A percentile compares a stretch with the other conserved stretches of the same genome.
These are phyloP conservation scores for Mesorhabditis spiculigera DNA, from an alignment of 2,888 invertebrate genomes.

Conservation along the genomic window DNA sequence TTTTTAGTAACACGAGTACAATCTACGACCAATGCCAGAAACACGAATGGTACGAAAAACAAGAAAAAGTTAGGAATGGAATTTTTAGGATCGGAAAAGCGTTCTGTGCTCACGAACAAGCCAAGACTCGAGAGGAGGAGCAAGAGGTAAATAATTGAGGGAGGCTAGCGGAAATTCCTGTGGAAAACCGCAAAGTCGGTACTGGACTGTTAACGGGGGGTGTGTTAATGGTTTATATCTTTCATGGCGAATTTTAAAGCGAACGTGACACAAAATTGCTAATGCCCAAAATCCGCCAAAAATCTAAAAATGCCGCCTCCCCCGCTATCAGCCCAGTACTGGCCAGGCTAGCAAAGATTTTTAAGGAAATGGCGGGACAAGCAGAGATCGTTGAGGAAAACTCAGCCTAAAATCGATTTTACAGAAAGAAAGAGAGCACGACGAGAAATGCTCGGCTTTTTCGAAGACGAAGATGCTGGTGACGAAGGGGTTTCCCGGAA, in stretches of 20 bases:
- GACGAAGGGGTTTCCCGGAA: constrained; percentile 82
- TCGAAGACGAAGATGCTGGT: constrained; percentile 59
- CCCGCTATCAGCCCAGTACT: too few relatives aligned
- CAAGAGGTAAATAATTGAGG: neutral
- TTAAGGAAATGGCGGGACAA: too few relatives aligned
- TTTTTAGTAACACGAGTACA: constrained; percentile 18
- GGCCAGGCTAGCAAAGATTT: too few relatives aligned
- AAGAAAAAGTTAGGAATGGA: constrained; percentile 10
- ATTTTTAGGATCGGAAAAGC: constrained; percentile 41
- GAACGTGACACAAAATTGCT: too few relatives aligned
- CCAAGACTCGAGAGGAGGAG: constrained; percentile 13
- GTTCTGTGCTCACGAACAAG: constrained; percentile 38
- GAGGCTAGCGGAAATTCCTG: neutral
- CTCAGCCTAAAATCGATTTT: neutral
- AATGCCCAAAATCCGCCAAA: too few relatives aligned
- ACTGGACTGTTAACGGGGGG: too few relatives aligned
- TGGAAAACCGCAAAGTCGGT: neutral
- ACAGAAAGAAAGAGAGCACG: neutral
- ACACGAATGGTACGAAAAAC: neutral
- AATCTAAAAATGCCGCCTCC: too few relatives aligned
- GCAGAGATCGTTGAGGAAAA: neutral
- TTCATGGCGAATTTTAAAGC: too few relatives aligned
- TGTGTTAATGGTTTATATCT: neutral
- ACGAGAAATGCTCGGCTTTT: constrained; percentile 41
- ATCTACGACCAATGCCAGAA: neutral